Base-by-base conservation (phyloP, 2,113 vertebrate species). In the Pungitius pungitius region DNA sequence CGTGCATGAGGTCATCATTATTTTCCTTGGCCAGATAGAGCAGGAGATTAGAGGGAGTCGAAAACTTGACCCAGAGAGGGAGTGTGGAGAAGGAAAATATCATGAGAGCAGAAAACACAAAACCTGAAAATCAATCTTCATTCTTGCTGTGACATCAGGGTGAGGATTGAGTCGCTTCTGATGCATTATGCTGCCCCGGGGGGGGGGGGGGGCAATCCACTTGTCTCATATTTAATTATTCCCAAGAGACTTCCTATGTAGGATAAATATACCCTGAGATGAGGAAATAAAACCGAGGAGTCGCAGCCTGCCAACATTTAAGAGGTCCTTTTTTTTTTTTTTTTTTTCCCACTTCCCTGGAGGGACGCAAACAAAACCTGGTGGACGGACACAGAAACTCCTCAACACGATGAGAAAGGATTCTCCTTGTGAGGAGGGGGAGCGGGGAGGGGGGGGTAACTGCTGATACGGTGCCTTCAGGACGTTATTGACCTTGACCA, bases 11-110 rank as follows among this genome's bases (percentile, higher is more conserved):
- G 85, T 90, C 88, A 85, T 77, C 27, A 69, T 43, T 89, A 81
- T 91, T 89, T 88, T 62, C 59, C 54, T 91, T 91, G 87, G 90
- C 89, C 45, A 37, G 49, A 67, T 39, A 9, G 47, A 82, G 9
- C 18, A 18, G 51, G 70, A 82, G 78, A 90, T 84, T 85, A 88
- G 35, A 54, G 75, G 39, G 74, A 84, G 87, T 51, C 80, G 61
- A 88, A 78, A 55, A 83, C 59, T 73, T 80, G 68, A 85, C 75
- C 65, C 62, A 61, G 27, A 40, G 69, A 61, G 72, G 7, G 37
- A 75, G 58, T 8, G 42, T 20, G 14, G 69, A 56, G 54, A 77
- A 14, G 52, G 40, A 69, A 51, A 80, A 84, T 60, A 75, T 76
- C 60, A 64, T 0, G 3, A 71, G 45, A 82, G 66, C 30, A 66